These are phyloP conservation scores for Spinus pinus DNA, from an alignment of 2,797 vertebrate genomes.

Conservation along the genomic window DNA sequence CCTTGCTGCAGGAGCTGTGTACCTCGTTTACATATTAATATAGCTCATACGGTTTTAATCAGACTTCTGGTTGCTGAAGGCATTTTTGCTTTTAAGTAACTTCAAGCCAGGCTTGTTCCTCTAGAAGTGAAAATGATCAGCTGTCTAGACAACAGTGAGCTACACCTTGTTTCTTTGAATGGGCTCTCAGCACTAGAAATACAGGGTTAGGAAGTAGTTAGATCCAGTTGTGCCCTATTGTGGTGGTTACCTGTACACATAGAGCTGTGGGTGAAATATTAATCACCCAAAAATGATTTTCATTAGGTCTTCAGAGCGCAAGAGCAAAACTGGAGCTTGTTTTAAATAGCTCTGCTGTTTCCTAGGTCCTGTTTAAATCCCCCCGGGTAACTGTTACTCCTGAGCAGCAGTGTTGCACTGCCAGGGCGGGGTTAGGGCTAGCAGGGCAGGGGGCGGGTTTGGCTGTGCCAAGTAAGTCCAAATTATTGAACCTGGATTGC, in stretches of 20 bases:
- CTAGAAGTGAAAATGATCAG: slow-evolving; percentile 37
- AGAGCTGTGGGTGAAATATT: neutral
- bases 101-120: slow-evolving; percentile 64
- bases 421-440: accelerated
- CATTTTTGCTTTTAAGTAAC: slow-evolving; percentile 54
- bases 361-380: neutral
- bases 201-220: neutral
- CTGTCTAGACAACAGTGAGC: slow-evolving; percentile 55
- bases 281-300: neutral
- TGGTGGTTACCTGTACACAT: neutral
- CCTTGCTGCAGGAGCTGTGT: slow-evolving; percentile 3
- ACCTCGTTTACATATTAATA: slow-evolving; percentile 17
- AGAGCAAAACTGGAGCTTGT: neutral
- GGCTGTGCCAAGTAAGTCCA: accelerated
- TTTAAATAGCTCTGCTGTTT: neutral
- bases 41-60: slow-evolving; percentile 24
- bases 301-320: neutral
- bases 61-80: slow-evolving; percentile 45
- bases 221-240: neutral
- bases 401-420: neutral
- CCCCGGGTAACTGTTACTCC: neutral
- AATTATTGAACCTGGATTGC: neutral
- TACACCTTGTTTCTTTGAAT: slow-evolving; percentile 35
- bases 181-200: neutral
- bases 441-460: neutral